Percentiles rank a stretch among this genome's conserved stretches.
Evolutionary conservation across 2,888 invertebrate species (phyloP).

Genomic region (Synanthedon myopaeformis): DNA sequence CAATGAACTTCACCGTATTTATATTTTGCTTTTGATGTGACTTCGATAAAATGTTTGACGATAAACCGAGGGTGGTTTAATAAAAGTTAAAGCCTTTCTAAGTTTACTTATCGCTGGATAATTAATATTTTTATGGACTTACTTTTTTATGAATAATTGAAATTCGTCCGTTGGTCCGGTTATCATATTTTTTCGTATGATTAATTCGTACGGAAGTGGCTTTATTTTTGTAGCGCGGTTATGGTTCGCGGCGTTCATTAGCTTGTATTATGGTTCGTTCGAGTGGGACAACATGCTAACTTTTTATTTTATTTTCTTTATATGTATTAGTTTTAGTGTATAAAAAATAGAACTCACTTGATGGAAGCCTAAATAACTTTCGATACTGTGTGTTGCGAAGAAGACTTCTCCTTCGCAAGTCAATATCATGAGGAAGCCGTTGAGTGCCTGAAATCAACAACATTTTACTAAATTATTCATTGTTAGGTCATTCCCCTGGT

Average conservation of each 20-base stretch:
- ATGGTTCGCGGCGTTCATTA: not conserved
- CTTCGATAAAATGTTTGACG: conserved; percentile 19
- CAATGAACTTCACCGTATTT: conserved; percentile 2
- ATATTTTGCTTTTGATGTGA: conserved; percentile 9
- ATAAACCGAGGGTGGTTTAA: conserved; percentile 24
- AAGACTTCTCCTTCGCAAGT: conserved; percentile 99
- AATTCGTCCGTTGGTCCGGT: conserved; percentile 9
- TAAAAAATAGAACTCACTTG: conserved; percentile 76
- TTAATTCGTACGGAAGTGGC: not conserved
- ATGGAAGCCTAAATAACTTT: conserved; percentile 99
- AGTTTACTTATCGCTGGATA: conserved; percentile 39
- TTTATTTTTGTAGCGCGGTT: conserved; percentile 1
- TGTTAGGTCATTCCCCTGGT: not conserved
- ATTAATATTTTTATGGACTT: conserved; percentile 51
- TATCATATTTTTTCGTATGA: conserved; percentile 21
- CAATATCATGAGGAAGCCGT: conserved; percentile 98
- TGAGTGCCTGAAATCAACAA: conserved; percentile 84
- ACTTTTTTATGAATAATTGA: conserved; percentile 8
- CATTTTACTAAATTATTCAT: not conserved
- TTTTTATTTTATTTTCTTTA: too few relatives aligned
- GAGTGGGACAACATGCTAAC: too few relatives aligned
- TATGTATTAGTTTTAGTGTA: too few relatives aligned
- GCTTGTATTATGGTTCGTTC: too few relatives aligned
- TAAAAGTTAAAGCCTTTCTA: conserved; percentile 24
- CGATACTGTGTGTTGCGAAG: conserved; percentile 99